phyloP scores from a whole-genome alignment of 2,888 invertebrate species.

The Hipparchia semele region DNA sequence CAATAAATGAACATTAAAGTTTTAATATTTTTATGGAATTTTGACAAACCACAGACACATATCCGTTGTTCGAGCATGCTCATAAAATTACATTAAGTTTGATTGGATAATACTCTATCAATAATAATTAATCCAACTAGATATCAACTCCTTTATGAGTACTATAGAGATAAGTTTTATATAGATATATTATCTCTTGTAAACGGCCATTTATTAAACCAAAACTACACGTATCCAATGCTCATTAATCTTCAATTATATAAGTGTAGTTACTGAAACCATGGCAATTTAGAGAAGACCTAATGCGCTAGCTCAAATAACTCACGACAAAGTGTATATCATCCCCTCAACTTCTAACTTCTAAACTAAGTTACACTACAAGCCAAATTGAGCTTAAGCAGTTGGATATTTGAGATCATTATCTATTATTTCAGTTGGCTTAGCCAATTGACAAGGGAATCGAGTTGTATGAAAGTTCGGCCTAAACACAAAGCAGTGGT shows the following conservation, averaged over 20 bases:
- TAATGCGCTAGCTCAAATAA: constrained; percentile 3
- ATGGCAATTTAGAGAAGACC: not conserved
- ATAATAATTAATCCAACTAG: too few species aligned
- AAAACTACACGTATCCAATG: not conserved
- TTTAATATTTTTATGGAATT: too few species aligned
- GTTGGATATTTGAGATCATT: constrained; percentile 25
- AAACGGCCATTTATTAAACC: not conserved
- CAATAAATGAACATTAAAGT: too few species aligned
- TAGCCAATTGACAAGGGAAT: constrained; percentile 28
- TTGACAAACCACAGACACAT: too few species aligned
- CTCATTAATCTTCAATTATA: not conserved
- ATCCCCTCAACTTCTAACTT: constrained; percentile 14
- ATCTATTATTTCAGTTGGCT: constrained; percentile 15
- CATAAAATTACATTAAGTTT: too few species aligned
- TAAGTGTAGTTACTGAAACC: constrained; percentile 5
- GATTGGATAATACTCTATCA: too few species aligned
- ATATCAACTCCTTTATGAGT: too few species aligned
- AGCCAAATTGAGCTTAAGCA: constrained; percentile 22
- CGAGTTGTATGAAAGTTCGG: constrained; percentile 25
- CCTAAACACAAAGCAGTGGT: constrained; percentile 22
- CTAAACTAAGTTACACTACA: constrained; percentile 19
- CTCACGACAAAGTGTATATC: constrained; percentile 19
- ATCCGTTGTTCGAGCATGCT: too few species aligned
- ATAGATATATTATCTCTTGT: not conserved
- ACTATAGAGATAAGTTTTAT: too few species aligned